Base-by-base conservation (phyloP, 2,888 invertebrate species). In the Drosophila anomalata region DNA sequence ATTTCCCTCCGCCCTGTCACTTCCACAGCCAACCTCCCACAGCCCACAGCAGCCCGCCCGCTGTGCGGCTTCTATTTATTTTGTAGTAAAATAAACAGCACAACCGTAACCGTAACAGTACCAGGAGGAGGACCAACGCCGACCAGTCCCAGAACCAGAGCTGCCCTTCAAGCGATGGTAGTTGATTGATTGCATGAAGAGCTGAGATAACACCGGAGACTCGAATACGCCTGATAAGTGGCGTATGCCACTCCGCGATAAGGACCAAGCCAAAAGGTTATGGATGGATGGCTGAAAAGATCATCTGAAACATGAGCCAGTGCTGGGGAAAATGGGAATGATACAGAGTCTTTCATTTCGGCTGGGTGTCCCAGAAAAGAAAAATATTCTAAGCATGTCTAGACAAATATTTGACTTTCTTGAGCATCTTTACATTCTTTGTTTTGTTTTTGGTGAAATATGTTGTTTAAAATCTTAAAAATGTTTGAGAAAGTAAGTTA, bases 21-120 rank as follows among this genome's bases (percentile, higher is more conserved):
- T 60, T 48, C 54, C 22, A 20, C 59, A 20, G 36, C 14, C 36
- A 14, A 12, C 41, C 48, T 22, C 44, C n/a, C 31, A 50, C n/a
- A 14, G 20, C 22, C 17, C 31, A 50, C n/a, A 14, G 20, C 22
- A 12, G 8, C 20, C 24, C 44, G n/a, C 72, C 68, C 47, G 61
- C 73, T 58, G 60, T 14, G 61, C 39, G 39, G 51, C 47, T 42
- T 56, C 66, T 84, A 76, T 81, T 84, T 78, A 55, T 76, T 78
- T 76, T 68, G 67, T 81, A 78, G 81, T 72, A 72, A 87, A 85
- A 72, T 84, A 82, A 78, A 81, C 81, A 78, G 55, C 31, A 60
- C 24, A 54, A 36, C 44, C 63, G 67, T 46, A 36, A 20, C 44
- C 53, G 47, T 26, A 44, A 51, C 11, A 66, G 57, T 60, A 75